phyloP scores from a whole-genome alignment of 30 jellyfish, hydroid and myxozoan genomes.

The Aurelia sp. region DNA sequence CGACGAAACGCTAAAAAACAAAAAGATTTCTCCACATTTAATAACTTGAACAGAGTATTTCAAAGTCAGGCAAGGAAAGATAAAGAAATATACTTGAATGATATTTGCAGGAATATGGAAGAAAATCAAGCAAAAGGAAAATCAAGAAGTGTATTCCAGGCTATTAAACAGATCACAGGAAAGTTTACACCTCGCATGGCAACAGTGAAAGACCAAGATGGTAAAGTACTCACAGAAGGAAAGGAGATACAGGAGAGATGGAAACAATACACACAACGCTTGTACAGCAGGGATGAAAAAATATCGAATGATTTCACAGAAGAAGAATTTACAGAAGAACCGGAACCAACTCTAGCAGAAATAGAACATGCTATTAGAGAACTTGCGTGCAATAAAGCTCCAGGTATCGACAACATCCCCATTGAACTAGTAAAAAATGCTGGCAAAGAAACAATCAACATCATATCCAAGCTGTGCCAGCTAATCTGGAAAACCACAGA shows the following conservation, averaged over 20 bases:
- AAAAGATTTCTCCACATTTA: too few species aligned
- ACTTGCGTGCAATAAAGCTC: neutral
- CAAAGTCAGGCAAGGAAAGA: too few species aligned
- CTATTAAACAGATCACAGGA: too few species aligned
- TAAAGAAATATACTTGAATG: too few species aligned
- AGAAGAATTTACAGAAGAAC: too few species aligned
- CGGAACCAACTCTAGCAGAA: too few species aligned
- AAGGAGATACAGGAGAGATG: constrained; percentile 21
- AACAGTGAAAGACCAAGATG: constrained; percentile 28
- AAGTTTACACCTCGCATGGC: neutral
- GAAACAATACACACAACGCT: constrained; percentile 1
- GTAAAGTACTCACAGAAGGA: constrained; percentile 10
- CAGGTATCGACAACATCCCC: too few species aligned
- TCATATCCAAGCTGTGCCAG: constrained; percentile 22
- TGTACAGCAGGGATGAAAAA: neutral
- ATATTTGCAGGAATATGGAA: too few species aligned
- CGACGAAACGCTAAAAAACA: neutral
- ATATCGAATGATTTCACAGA: neutral
- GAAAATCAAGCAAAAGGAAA: too few species aligned
- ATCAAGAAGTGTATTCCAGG: too few species aligned
- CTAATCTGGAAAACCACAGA: constrained; percentile 38
- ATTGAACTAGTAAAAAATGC: constrained; percentile 3
- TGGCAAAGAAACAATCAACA: constrained; percentile 27
- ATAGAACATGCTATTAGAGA: neutral
- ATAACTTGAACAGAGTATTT: too few species aligned